phyloP scores from a whole-genome alignment of 1,140 invertebrate genomes.

The Ceratitis capitata region DNA sequence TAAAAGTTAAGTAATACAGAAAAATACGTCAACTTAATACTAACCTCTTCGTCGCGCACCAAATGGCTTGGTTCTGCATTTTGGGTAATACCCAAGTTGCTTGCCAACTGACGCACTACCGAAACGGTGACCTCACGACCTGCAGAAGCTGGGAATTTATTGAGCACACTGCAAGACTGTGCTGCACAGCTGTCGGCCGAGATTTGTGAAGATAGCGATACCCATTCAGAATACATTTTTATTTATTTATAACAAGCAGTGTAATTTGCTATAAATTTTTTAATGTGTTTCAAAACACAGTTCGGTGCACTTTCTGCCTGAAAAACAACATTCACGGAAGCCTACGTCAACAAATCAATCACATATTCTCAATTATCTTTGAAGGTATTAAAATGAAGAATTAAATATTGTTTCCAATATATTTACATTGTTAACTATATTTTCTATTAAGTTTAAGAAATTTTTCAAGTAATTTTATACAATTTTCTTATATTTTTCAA shows the following conservation, averaged over 20 bases:
- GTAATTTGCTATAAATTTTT: not conserved
- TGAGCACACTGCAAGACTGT: slow-evolving; percentile 81
- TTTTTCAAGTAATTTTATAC: not conserved
- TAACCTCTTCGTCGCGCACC: slow-evolving; percentile 79
- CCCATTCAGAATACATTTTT: slow-evolving; percentile 86
- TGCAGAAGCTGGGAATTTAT: slow-evolving; percentile 80
- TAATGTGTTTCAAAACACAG: not conserved
- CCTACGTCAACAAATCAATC: not conserved
- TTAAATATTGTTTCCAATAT: not conserved
- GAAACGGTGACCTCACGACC: slow-evolving; percentile 85
- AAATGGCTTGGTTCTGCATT: slow-evolving; percentile 80
- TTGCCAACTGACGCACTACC: slow-evolving; percentile 83
- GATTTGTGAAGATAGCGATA: slow-evolving; percentile 77
- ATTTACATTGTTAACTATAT: not conserved
- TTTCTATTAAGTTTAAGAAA: not conserved
- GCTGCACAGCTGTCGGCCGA: slow-evolving; percentile 73
- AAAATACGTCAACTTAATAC: not conserved
- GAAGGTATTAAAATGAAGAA: not conserved
- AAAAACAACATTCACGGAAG: not conserved
- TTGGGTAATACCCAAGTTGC: slow-evolving; percentile 79
- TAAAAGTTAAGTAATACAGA: not conserved
- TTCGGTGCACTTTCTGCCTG: not conserved
- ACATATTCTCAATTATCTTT: not conserved
- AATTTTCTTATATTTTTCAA: not conserved
- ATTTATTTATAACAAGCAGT: not conserved